phyloP scores from a whole-genome alignment of 2,888 invertebrate genomes.

The Villa cingulata region DNA sequence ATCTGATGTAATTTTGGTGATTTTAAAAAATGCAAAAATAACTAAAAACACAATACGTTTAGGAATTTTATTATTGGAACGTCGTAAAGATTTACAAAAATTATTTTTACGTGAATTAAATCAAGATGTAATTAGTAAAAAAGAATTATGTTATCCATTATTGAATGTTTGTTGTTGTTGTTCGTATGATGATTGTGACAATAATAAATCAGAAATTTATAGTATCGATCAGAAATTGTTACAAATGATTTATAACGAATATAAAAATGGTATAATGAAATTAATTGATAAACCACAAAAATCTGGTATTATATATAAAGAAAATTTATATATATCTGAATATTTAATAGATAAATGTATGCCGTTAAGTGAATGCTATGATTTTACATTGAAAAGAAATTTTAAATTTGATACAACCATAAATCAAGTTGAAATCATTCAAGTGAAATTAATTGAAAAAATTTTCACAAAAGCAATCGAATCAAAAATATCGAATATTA shows the following conservation, averaged over 20 bases:
- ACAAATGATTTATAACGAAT: slow-evolving; percentile 42
- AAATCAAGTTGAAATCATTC: slow-evolving; percentile 40
- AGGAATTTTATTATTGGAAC: slow-evolving; percentile 43
- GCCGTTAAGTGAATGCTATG: slow-evolving; percentile 42
- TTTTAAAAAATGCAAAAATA: slow-evolving; percentile 39
- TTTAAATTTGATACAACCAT: slow-evolving; percentile 45
- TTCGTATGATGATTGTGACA: slow-evolving; percentile 17
- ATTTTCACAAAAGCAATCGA: slow-evolving; percentile 41
- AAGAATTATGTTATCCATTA: slow-evolving; percentile 50
- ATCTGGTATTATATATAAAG: slow-evolving; percentile 49
- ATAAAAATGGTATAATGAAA: slow-evolving; percentile 48
- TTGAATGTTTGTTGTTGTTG: slow-evolving; percentile 39
- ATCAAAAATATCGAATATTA: slow-evolving; percentile 20
- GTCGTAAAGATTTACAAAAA: slow-evolving; percentile 16
- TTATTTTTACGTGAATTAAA: background rate
- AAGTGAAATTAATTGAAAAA: slow-evolving; percentile 41
- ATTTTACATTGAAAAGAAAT: slow-evolving; percentile 43
- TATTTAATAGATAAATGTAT: slow-evolving; percentile 47
- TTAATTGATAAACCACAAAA: slow-evolving; percentile 56
- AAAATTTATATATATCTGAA: slow-evolving; percentile 44
- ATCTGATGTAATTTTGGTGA: slow-evolving; percentile 40
- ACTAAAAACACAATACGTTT: slow-evolving; percentile 46
- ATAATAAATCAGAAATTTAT: slow-evolving; percentile 26
- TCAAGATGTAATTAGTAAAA: slow-evolving; percentile 37
- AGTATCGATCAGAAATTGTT: no score